Percentiles rank a stretch among this genome's conserved stretches.
These are phyloP conservation scores for Apostichopus californicus DNA, from an alignment of 35 echinoderm and acorn worm species.

Conservation along the genomic window DNA sequence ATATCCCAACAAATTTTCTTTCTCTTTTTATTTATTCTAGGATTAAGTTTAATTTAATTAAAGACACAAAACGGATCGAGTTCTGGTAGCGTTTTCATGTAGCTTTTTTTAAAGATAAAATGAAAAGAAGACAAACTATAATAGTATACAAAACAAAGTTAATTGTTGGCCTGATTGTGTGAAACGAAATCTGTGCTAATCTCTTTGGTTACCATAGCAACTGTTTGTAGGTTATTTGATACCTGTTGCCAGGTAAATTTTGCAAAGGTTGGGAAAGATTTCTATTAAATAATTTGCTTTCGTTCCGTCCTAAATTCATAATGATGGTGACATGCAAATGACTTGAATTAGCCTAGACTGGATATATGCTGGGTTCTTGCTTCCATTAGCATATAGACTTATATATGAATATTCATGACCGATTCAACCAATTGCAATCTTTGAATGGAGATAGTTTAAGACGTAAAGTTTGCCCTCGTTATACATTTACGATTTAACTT, in stretches of 20 bases:
- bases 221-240: background rate
- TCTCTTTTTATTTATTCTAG: background rate
- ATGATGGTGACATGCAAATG: too few relatives aligned
- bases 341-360: too few relatives aligned
- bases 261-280: background rate
- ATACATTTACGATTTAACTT: too few relatives aligned
- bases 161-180: conserved; percentile 21
- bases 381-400: too few relatives aligned
- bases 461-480: too few relatives aligned
- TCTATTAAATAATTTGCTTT: background rate
- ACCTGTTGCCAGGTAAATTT: background rate
- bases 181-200: conserved; percentile 31
- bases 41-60: conserved; percentile 41
- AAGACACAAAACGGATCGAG: background rate
- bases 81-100: background rate
- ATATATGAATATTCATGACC: background rate
- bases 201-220: conserved; percentile 3
- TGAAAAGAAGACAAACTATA: background rate
- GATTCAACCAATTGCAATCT: background rate
- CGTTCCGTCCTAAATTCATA: too few relatives aligned
- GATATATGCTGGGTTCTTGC: too few relatives aligned
- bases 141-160: background rate
- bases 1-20: background rate
- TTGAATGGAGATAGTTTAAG: too few relatives aligned
- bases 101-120: background rate